A percentile compares a stretch with the other conserved stretches of the same genome.
phyloP scores from a whole-genome alignment of 2,113 vertebrate genomes.

The Mirza zaza region DNA sequence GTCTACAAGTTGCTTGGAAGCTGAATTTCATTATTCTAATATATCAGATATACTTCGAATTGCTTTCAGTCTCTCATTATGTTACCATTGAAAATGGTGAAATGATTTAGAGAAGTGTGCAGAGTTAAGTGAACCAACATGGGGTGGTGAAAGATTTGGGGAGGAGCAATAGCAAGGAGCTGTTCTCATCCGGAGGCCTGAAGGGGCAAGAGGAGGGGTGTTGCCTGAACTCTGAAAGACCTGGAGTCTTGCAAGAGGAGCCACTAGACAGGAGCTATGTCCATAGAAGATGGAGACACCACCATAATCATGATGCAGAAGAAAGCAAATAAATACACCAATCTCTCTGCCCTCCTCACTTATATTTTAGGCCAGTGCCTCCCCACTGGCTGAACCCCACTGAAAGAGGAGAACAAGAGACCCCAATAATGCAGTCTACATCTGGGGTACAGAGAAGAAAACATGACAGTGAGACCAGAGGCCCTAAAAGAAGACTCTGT shows the following conservation, averaged over 20 bases:
- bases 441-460: background rate
- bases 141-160: background rate
- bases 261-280: background rate
- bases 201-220: background rate
- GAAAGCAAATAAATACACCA: background rate
- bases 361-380: background rate
- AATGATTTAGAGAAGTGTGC: background rate
- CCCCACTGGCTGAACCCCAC: background rate
- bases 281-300: background rate
- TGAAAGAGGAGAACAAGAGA: background rate
- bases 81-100: background rate
- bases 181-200: background rate
- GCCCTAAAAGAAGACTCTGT: background rate
- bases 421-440: background rate
- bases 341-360: background rate
- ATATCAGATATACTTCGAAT: background rate
- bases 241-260: background rate
- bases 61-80: background rate
- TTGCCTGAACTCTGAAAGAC: background rate
- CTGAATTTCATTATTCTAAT: constrained; percentile 10
- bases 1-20: constrained; percentile 8
- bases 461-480: background rate
- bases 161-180: background rate
- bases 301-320: background rate
- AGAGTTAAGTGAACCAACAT: background rate